phyloP scores from a whole-genome alignment of 2,113 vertebrate species.

The Ahaetulla prasina region DNA sequence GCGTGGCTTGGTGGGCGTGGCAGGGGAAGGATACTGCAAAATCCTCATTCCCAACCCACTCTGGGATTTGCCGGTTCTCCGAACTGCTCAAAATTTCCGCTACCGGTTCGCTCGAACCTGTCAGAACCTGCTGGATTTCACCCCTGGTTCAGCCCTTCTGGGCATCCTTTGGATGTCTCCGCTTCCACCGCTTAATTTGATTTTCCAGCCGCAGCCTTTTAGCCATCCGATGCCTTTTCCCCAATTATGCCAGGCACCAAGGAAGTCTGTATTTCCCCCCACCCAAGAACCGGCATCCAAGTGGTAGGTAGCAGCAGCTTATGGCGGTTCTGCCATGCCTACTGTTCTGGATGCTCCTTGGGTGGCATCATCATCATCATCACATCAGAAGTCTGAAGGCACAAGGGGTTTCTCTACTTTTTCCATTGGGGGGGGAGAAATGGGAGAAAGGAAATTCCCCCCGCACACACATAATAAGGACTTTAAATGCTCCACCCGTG shows the following conservation, averaged over 20 bases:
- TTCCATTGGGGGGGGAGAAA: background rate
- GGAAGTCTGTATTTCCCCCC: background rate
- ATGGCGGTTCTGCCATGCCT: background rate
- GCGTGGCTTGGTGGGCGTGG: too few relatives aligned
- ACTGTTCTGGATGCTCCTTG: background rate
- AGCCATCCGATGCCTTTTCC: background rate
- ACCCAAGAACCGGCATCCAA: background rate
- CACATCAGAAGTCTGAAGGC: background rate
- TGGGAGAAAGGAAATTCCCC: background rate
- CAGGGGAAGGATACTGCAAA: too few relatives aligned
- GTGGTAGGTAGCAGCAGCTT: background rate
- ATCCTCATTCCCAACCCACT: too few relatives aligned
- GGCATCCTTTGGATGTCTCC: background rate
- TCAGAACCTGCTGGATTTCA: too few relatives aligned
- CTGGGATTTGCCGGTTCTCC: too few relatives aligned
- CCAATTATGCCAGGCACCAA: rapidly evolving
- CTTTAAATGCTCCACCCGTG: background rate
- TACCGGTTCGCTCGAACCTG: too few relatives aligned
- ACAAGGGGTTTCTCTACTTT: background rate
- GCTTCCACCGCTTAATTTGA: background rate
- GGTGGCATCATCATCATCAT: background rate
- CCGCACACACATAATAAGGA: background rate
- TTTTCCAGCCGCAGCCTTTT: background rate
- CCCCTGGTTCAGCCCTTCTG: too few relatives aligned
- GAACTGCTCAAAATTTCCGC: too few relatives aligned